Evolutionary conservation across 2,797 vertebrate genomes (phyloP).

Genomic region (Apogon talboti): DNA sequence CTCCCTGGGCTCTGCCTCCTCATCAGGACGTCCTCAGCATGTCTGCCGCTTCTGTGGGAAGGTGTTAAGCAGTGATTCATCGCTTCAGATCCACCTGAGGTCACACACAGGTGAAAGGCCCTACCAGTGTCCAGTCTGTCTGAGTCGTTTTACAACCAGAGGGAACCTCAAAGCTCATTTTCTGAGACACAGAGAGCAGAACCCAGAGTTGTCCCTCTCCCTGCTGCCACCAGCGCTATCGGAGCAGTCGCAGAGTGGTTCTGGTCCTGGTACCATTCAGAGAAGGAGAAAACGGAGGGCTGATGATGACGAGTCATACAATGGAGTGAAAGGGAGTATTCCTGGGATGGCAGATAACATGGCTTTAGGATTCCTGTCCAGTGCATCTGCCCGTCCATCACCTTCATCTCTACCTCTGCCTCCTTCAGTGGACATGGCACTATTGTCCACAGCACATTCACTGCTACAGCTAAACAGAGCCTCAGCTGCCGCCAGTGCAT

Average conservation of each 20-base stretch:
- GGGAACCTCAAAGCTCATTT: conserved; percentile 96
- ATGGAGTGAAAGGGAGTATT: conserved; percentile 78
- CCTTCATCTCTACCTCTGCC: conserved; percentile 84
- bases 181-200: conserved; percentile 92
- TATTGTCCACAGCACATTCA: conserved; percentile 86
- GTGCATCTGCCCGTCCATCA: conserved; percentile 75
- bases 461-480: conserved; percentile 85
- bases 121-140: conserved; percentile 93
- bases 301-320: conserved; percentile 83
- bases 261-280: conserved; percentile 62
- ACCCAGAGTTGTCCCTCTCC: conserved; percentile 92
- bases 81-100: conserved; percentile 93
- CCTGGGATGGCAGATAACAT: conserved; percentile 79
- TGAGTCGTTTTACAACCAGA: conserved; percentile 93
- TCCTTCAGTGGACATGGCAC: conserved; percentile 85
- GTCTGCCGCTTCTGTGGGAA: conserved; percentile 93
- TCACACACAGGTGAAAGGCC: conserved; percentile 94
- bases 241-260: conserved; percentile 72
- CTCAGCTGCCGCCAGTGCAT: conserved; percentile 72
- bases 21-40: conserved; percentile 82
- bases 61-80: conserved; percentile 92
- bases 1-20: conserved; percentile 65
- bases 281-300: conserved; percentile 83
- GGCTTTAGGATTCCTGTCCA: conserved; percentile 81
- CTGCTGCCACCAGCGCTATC: conserved; percentile 90